Evolutionary conservation across 2,113 vertebrate species (phyloP).

Genomic region (Marmota flaviventris): DNA sequence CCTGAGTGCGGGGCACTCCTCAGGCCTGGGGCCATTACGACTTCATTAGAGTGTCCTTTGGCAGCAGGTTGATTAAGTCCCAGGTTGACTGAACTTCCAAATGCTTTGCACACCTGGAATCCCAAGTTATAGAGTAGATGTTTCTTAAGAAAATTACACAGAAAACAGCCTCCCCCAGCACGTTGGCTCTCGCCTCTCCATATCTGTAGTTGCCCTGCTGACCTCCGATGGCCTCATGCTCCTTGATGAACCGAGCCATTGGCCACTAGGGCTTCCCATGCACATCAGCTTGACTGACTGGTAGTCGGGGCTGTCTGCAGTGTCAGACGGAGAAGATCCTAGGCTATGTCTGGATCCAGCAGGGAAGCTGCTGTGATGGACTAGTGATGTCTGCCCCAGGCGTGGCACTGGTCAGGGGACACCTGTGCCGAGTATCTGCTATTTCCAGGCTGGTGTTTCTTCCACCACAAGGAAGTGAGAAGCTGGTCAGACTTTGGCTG

Average conservation of each 20-base stretch:
- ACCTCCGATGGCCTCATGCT: too few relatives aligned
- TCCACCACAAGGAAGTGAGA: not conserved
- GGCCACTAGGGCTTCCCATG: not conserved
- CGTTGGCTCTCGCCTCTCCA: not conserved
- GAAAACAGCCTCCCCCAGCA: not conserved
- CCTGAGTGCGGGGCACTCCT: fast-evolving
- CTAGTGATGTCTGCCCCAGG: not conserved
- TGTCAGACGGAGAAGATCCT: not conserved
- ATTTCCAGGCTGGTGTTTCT: not conserved
- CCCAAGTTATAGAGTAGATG: not conserved
- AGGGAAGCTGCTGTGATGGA: not conserved
- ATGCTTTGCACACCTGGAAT: not conserved
- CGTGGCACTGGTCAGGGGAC: too few relatives aligned
- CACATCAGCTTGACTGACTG: not conserved
- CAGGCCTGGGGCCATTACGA: not conserved
- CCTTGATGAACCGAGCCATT: too few relatives aligned
- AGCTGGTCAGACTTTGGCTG: not conserved
- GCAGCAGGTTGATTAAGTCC: not conserved
- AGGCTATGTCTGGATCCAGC: not conserved
- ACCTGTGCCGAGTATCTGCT: not conserved
- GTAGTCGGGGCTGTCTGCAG: not conserved
- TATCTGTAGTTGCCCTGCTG: not conserved
- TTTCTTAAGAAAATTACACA: not conserved
- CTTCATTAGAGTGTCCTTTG: not conserved
- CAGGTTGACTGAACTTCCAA: not conserved